These are phyloP conservation scores for Porites rus DNA, from an alignment of 92 coral and sea anemone genomes.

Conservation along the genomic window DNA sequence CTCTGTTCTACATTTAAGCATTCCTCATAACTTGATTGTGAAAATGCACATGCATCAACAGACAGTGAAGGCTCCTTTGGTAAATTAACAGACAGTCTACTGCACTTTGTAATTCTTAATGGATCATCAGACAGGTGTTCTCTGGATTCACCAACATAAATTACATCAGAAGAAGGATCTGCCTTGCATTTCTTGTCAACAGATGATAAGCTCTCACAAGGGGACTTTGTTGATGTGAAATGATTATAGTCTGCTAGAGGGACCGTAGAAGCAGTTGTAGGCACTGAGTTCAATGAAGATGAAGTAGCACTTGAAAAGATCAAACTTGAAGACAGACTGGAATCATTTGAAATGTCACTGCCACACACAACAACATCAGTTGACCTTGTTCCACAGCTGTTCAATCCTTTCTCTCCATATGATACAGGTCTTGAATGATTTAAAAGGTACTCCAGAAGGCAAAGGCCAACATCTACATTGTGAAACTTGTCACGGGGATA, in stretches of 20 bases:
- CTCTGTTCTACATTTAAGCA: background rate
- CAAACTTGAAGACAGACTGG: background rate
- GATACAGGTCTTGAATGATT: background rate
- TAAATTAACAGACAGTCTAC: background rate
- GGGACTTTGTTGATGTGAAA: background rate
- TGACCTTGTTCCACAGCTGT: background rate
- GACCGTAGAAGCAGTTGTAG: background rate
- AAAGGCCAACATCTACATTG: too few relatives aligned
- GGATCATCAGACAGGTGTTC: background rate
- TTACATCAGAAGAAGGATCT: background rate
- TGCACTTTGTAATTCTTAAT: background rate
- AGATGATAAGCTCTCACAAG: background rate
- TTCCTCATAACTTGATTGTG: background rate
- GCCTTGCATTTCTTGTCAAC: background rate
- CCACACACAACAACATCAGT: background rate
- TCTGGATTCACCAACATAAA: background rate
- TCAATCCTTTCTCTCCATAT: background rate
- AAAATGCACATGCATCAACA: too few relatives aligned
- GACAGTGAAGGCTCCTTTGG: background rate
- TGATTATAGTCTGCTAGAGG: background rate
- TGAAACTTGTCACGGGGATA: too few relatives aligned
- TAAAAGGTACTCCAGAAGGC: conserved; percentile 4
- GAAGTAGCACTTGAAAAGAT: conserved; percentile 4
- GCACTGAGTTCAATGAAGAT: conserved; percentile 16
- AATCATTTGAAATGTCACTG: background rate